These are phyloP conservation scores for Anisognathus igniventris DNA, from an alignment of 2,797 vertebrate genomes.

Conservation along the genomic window DNA sequence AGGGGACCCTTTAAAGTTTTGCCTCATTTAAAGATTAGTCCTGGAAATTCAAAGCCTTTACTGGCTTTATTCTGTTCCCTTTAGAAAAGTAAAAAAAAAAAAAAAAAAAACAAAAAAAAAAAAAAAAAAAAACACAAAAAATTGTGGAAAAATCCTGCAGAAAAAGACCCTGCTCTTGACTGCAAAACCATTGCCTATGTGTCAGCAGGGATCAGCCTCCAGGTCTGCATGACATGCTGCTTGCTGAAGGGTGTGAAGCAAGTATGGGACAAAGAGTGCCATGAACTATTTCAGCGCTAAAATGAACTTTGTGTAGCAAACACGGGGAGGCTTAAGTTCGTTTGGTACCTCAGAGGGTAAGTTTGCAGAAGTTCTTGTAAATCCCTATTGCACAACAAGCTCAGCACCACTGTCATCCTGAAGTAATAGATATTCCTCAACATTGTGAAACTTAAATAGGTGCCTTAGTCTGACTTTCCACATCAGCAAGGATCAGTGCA, in stretches of 20 bases:
- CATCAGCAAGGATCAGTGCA: slow-evolving; percentile 30
- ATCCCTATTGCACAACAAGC: slow-evolving; percentile 30
- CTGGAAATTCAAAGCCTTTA: neutral
- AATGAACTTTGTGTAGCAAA: slow-evolving; percentile 53
- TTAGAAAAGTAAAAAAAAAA: neutral
- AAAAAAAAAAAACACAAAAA: too few species aligned
- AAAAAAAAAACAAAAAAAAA: accelerated
- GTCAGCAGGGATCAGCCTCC: neutral
- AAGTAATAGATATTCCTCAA: slow-evolving; percentile 51
- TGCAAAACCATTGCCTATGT: neutral
- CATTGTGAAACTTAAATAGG: slow-evolving; percentile 52
- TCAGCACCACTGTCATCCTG: neutral
- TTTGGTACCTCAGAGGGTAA: slow-evolving; percentile 13
- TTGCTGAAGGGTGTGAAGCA: neutral
- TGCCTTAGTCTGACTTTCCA: slow-evolving; percentile 49
- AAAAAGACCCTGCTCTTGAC: neutral
- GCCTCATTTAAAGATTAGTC: neutral
- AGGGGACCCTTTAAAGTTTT: accelerated
- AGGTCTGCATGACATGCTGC: neutral
- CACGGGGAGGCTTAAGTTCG: slow-evolving; percentile 9
- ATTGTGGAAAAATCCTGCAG: neutral
- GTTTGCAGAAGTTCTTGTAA: slow-evolving; percentile 56
- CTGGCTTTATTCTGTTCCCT: neutral
- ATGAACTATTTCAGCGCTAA: neutral
- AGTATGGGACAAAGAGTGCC: slow-evolving; percentile 11